Evolutionary conservation across 1,140 invertebrate species (phyloP), one percentile per base, ranked within the genome.

Genomic region (Euura saliciscinereae): DNA sequence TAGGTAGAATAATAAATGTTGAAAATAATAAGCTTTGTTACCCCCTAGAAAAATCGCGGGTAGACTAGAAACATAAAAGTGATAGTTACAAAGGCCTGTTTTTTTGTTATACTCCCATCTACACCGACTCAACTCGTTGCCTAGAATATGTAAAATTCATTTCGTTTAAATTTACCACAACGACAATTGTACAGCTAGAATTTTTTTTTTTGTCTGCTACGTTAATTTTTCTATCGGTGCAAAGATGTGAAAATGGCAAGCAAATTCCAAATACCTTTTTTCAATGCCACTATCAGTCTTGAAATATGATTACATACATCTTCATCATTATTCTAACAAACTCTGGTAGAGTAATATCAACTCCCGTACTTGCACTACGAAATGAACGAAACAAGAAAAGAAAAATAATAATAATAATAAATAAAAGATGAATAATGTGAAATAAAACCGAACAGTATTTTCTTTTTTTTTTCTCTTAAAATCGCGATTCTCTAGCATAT

Each of bases 41-140:
- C 72, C 42, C 28, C 71, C 71, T 80, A 59, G 2, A 77, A 28
- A 69, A 78, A 76, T 77, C 79, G 70, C 67, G 76, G 75, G 69
- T 78, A 78, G 81, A 83, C 81, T 83, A 83, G 83, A 83, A 81
- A 82, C 79, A 80, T 79, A 80, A 59, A 78, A 51, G 59, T 77
- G 75, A 77, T 73, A 65, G 67, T 80, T 78, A 79, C 71, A 81
- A 82, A 82, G 51, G 51, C 51, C 51, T 59, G 51, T 59, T 11
- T 59, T 59, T 59, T 59, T n/a, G 10, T n/a, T 59, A 77, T 76
- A 75, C 69, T 76, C 74, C 28, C 6, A 28, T 28, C 28, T 28
- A 28, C 28, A 28, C 28, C 28, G 28, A n/a, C 51, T 59, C 51
- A 59, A 59, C 10, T 11, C 10, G 13, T 3, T 59, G 10, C 13